Percentiles rank a stretch among this genome's conserved stretches.
Conservation (phyloP, 2,113 vertebrate species). For the Formicarius rufipectus region DNA sequence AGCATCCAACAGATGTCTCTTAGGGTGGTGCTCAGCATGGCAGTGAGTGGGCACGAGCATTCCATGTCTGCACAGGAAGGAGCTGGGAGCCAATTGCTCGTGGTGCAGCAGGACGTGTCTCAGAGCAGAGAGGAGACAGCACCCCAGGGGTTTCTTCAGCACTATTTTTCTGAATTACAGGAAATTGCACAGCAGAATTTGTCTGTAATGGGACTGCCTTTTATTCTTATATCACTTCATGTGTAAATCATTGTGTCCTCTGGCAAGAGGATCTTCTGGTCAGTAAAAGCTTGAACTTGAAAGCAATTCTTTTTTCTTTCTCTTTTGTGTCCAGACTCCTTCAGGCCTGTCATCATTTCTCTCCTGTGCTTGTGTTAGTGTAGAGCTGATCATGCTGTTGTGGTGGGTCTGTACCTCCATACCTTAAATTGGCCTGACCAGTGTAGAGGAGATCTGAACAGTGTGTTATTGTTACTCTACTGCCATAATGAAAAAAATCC, state of each 20-base stretch:
- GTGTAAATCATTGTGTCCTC: background rate
- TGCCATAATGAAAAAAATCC: background rate
- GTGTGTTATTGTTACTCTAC: background rate
- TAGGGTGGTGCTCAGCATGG: background rate
- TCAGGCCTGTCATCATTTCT: background rate
- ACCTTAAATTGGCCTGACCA: background rate
- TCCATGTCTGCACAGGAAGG: background rate
- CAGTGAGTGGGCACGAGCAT: background rate
- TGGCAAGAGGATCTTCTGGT: rapidly evolving
- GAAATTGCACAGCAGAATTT: background rate
- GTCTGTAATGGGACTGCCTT: background rate
- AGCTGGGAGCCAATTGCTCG: background rate
- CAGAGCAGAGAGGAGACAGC: background rate
- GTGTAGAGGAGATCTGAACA: background rate
- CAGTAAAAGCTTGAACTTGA: background rate
- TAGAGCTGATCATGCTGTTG: background rate
- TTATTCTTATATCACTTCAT: background rate
- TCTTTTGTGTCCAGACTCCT: background rate
- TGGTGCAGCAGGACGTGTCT: background rate
- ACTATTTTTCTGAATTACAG: background rate
- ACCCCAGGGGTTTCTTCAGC: background rate
- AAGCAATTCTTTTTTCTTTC: background rate
- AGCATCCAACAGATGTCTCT: background rate
- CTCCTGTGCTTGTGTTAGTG: background rate
- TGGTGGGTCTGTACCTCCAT: rapidly evolving